Conservation (phyloP, 2,888 invertebrate genomes). For the Tenthredo distinguenda region DNA sequence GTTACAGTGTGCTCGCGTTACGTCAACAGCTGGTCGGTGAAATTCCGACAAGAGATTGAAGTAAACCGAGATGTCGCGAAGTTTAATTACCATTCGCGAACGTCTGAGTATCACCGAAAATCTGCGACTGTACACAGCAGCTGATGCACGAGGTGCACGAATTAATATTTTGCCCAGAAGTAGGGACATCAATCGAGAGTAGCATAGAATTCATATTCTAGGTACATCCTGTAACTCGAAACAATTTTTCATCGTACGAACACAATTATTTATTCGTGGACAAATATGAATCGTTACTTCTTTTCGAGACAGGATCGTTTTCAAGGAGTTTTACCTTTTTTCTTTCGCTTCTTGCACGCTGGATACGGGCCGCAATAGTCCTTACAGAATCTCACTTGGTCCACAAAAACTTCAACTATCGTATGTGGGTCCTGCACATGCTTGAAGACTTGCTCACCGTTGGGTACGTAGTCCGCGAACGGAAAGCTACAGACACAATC, state of each 20-base stretch:
- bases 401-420: constrained; percentile 62
- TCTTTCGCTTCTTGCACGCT: not conserved
- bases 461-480: constrained; percentile 63
- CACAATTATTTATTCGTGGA: not conserved
- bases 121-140: not conserved
- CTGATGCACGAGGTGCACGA: not conserved
- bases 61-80: constrained; percentile 60
- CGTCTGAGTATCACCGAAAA: not conserved
- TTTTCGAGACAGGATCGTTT: not conserved
- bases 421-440: constrained; percentile 67
- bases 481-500: constrained; percentile 64
- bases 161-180: not conserved
- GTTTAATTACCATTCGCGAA: constrained; percentile 59
- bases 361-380: constrained; percentile 56
- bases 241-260: not conserved
- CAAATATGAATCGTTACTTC: not conserved
- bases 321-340: not conserved
- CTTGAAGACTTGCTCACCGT: constrained; percentile 65
- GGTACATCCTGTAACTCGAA: not conserved
- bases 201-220: not conserved
- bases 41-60: constrained; percentile 56
- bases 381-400: constrained; percentile 56
- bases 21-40: constrained; percentile 34
- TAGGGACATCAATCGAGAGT: not conserved
- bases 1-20: not conserved